Conservation (phyloP, 1,140 invertebrate species). For the Eueides isabella region DNA sequence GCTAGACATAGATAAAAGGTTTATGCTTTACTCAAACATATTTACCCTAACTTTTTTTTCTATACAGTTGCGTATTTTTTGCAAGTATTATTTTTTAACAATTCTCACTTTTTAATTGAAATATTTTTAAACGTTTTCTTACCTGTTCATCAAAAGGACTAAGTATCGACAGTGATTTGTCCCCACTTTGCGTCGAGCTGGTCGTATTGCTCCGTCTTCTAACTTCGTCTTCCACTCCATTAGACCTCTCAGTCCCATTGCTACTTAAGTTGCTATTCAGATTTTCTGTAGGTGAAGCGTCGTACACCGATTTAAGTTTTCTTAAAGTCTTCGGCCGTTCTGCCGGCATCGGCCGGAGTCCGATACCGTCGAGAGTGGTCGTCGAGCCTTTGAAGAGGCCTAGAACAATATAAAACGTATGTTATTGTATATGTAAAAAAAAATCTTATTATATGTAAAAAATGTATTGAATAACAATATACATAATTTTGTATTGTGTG, state of each 20-base stretch:
- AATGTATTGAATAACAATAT: no score
- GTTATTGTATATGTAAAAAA: not conserved
- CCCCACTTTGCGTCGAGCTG: slow-evolving; percentile 73
- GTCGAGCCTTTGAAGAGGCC: slow-evolving; percentile 91
- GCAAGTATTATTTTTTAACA: no score
- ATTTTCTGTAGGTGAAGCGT: slow-evolving; percentile 77
- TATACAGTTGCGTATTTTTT: no score
- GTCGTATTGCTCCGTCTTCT: slow-evolving; percentile 71
- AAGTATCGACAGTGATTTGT: slow-evolving; percentile 88
- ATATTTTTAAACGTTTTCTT: slow-evolving; percentile 25
- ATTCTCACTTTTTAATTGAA: no score
- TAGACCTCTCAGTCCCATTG: slow-evolving; percentile 63
- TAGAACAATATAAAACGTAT: slow-evolving; percentile 67
- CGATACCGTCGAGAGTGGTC: slow-evolving; percentile 83
- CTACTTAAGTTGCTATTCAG: slow-evolving; percentile 75
- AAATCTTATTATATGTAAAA: no score
- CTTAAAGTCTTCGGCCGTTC: slow-evolving; percentile 89
- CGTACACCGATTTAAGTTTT: slow-evolving; percentile 86
- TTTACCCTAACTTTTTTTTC: no score
- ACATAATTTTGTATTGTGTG: no score
- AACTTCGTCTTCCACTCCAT: slow-evolving; percentile 69
- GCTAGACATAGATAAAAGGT: no score
- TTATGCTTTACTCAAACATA: no score
- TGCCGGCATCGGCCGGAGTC: slow-evolving; percentile 83
- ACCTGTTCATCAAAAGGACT: slow-evolving; percentile 94